Conservation (phyloP, 2,888 invertebrate genomes). For the Megastigmus dorsalis region DNA sequence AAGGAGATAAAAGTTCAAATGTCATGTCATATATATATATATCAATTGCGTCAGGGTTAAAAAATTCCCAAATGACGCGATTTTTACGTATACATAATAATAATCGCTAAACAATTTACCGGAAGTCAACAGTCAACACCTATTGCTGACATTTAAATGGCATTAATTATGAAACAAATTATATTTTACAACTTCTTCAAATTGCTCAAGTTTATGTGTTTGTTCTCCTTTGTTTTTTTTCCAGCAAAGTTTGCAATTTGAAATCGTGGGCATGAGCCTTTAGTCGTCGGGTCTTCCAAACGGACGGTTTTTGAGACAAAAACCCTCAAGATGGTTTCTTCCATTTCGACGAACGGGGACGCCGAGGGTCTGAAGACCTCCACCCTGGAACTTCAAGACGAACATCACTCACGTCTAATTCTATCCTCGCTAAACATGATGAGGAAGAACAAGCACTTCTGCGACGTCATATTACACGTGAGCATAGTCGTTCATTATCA, state of each 20-base stretch:
- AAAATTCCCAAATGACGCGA: too few relatives aligned
- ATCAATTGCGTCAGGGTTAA: too few relatives aligned
- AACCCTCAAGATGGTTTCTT: constrained; percentile 59
- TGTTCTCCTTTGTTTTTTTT: constrained; percentile 1
- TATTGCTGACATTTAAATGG: too few relatives aligned
- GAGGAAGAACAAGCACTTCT: constrained; percentile 89
- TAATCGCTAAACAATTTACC: too few relatives aligned
- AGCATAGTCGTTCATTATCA: too few relatives aligned
- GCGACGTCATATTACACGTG: constrained; percentile 89
- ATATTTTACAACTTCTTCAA: neutral
- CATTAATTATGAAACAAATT: too few relatives aligned
- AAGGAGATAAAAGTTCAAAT: too few relatives aligned
- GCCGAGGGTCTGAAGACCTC: constrained; percentile 58
- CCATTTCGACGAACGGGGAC: constrained; percentile 58
- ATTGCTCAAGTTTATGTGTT: neutral
- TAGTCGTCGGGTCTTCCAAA: neutral
- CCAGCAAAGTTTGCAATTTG: neutral
- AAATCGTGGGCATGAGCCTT: constrained; percentile 30
- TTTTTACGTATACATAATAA: too few relatives aligned
- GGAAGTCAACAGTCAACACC: too few relatives aligned
- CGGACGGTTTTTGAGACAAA: constrained; percentile 11
- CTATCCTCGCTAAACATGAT: constrained; percentile 84
- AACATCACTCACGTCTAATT: constrained; percentile 69
- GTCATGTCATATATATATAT: too few relatives aligned
- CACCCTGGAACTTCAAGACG: constrained; percentile 60